Evolutionary conservation across 2,888 invertebrate species (phyloP).

Genomic region (Amblyteles armatorius): DNA sequence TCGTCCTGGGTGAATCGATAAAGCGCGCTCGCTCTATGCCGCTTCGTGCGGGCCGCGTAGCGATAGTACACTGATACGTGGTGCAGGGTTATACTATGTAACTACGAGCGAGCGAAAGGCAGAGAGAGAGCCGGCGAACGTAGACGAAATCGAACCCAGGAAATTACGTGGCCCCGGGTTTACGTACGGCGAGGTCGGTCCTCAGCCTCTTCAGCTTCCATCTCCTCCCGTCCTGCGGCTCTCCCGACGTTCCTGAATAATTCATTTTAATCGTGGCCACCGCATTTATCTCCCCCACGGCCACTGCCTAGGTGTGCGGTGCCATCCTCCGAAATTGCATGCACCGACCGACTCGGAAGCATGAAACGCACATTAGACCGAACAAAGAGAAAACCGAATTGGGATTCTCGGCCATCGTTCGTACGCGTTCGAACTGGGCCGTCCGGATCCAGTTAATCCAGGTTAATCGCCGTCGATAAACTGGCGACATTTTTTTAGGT

Average conservation of each 20-base stretch:
- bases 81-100: slow-evolving; percentile 19
- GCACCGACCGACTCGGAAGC: slow-evolving; percentile 43
- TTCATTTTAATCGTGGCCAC: slow-evolving; percentile 74
- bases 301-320: slow-evolving; percentile 31
- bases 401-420: slow-evolving; percentile 31
- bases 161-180: slow-evolving; percentile 67
- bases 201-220: slow-evolving; percentile 42
- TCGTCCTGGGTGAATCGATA: slow-evolving; percentile 56
- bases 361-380: slow-evolving; percentile 61
- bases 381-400: slow-evolving; percentile 44
- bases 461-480: background rate
- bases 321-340: slow-evolving; percentile 40
- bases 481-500: background rate
- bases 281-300: slow-evolving; percentile 71
- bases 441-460: background rate
- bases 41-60: background rate
- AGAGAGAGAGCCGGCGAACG: slow-evolving; percentile 19
- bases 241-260: slow-evolving; percentile 69
- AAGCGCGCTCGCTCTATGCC: slow-evolving; percentile 42
- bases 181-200: slow-evolving; percentile 54
- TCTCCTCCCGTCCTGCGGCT: background rate
- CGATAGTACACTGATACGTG: slow-evolving; percentile 23
- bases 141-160: slow-evolving; percentile 64
- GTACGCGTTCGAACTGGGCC: slow-evolving; percentile 1
- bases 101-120: slow-evolving; percentile 3